A percentile compares a stretch with the other conserved stretches of the same genome.
Evolutionary conservation across 2,797 vertebrate genomes (phyloP).

Genomic region (Eurystomus glaucurus): DNA sequence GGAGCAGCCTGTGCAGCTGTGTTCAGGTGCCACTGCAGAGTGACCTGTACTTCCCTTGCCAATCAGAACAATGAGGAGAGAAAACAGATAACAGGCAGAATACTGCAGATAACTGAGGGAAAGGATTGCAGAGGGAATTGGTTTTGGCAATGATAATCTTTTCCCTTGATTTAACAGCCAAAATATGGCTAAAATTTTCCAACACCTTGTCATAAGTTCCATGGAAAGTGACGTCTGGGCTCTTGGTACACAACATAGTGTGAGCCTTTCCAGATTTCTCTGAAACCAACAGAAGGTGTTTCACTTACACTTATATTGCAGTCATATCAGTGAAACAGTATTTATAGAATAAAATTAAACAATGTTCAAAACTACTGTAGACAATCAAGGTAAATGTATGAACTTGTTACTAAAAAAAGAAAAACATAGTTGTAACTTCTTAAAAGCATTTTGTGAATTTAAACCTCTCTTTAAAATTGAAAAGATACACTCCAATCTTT

Average conservation of each 20-base stretch:
- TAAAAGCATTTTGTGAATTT: background rate
- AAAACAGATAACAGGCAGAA: slow-evolving; percentile 67
- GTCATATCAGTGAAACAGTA: background rate
- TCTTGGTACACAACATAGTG: background rate
- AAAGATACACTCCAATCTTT: background rate
- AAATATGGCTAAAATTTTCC: slow-evolving; percentile 77
- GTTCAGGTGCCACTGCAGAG: slow-evolving; percentile 37
- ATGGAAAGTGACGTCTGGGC: slow-evolving; percentile 64
- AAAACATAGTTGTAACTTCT: background rate
- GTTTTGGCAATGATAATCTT: slow-evolving; percentile 68
- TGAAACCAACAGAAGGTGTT: background rate
- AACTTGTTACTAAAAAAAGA: background rate
- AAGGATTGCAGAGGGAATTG: slow-evolving; percentile 66
- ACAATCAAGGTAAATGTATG: background rate
- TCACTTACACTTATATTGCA: background rate
- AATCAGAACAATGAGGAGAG: slow-evolving; percentile 72
- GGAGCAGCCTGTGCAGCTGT: slow-evolving; percentile 55
- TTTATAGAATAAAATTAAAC: background rate
- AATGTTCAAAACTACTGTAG: background rate
- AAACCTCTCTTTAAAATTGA: background rate
- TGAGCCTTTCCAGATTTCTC: slow-evolving; percentile 48
- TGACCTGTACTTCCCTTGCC: slow-evolving; percentile 75
- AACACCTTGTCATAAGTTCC: slow-evolving; percentile 67
- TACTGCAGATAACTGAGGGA: slow-evolving; percentile 61
- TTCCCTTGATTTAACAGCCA: slow-evolving; percentile 62